These are phyloP conservation scores for Silurus aristotelis DNA, from an alignment of 2,797 vertebrate genomes.

Conservation along the genomic window DNA sequence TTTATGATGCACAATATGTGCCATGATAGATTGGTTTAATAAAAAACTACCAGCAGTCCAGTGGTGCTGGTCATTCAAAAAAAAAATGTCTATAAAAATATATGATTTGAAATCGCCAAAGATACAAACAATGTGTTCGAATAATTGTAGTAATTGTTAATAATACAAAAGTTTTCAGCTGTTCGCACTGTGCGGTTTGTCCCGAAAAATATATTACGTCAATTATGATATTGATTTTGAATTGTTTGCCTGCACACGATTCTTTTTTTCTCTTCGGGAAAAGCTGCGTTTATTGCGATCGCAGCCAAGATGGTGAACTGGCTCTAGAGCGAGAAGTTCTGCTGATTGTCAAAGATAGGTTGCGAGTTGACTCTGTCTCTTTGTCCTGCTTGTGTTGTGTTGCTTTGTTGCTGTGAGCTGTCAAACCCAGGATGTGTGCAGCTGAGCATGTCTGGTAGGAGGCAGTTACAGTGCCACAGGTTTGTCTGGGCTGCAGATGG, in stretches of 20 bases:
- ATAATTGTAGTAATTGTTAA: neutral
- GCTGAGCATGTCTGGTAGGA: slow-evolving; percentile 4
- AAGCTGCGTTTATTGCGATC: neutral
- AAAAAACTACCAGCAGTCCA: neutral
- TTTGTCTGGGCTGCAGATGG: slow-evolving; percentile 1
- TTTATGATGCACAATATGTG: neutral
- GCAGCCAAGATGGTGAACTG: neutral
- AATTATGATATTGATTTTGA: neutral
- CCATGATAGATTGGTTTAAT: neutral
- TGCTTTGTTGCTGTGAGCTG: neutral
- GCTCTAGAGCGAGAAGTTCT: neutral
- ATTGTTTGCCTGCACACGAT: neutral
- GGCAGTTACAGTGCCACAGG: slow-evolving; percentile 5
- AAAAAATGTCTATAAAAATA: neutral
- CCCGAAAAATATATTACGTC: neutral
- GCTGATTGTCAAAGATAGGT: neutral
- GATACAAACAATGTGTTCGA: neutral
- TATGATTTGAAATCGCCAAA: neutral
- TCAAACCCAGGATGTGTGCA: slow-evolving; percentile 10
- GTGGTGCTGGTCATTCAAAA: neutral
- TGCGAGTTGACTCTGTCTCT: neutral
- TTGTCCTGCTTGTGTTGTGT: neutral
- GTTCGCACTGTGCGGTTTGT: neutral
- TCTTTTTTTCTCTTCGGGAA: neutral
- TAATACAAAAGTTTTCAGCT: neutral